Evolutionary conservation across 2,888 invertebrate genomes (phyloP).

Genomic region (Lathronympha strigana): DNA sequence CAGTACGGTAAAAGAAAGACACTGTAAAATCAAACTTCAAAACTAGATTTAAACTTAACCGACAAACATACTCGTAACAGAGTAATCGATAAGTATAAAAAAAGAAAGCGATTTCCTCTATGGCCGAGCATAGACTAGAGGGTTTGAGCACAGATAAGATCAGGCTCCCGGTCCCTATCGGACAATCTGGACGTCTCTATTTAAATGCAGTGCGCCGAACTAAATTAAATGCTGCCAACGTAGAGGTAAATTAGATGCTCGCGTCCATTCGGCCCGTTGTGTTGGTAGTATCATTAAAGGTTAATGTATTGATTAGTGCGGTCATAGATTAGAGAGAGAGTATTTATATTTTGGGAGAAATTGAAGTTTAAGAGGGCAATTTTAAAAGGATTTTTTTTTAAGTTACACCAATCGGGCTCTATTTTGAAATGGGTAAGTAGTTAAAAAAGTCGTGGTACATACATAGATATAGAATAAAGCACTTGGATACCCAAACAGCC

Average conservation of each 20-base stretch:
- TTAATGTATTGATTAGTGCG: constrained; percentile 20
- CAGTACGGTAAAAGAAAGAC: not conserved
- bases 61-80: not conserved
- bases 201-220: constrained; percentile 66
- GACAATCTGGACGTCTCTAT: constrained; percentile 76
- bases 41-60: not conserved
- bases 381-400: no score
- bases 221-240: constrained; percentile 55
- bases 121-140: constrained; percentile 41
- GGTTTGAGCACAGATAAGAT: constrained; percentile 60
- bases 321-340: not conserved
- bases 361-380: no score
- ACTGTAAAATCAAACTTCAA: not conserved
- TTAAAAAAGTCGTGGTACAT: no score
- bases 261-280: constrained; percentile 26
- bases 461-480: no score
- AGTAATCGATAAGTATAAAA: constrained; percentile 19
- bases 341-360: not conserved
- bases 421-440: no score
- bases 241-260: constrained; percentile 53
- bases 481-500: no score
- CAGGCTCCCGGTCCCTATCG: constrained; percentile 67
- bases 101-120: constrained; percentile 37
- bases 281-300: constrained; percentile 29
- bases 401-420: no score